Conservation (phyloP, 2,113 vertebrate species). For the Panurus biarmicus region DNA sequence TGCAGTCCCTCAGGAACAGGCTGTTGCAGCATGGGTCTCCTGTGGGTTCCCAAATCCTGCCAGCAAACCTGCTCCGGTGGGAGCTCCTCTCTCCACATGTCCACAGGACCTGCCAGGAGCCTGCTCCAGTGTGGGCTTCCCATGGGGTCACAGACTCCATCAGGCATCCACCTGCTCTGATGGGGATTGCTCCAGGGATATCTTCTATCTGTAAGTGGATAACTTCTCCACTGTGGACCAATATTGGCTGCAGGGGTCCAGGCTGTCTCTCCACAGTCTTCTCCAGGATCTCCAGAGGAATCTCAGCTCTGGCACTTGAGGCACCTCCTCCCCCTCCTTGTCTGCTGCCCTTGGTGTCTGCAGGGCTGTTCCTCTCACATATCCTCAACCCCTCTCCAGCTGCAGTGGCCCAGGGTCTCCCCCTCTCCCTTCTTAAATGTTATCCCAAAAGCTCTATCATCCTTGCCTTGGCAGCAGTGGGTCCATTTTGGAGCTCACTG, state of each 20-base stretch:
- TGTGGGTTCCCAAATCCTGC: not conserved
- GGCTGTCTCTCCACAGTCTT: not conserved
- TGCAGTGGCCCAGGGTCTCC: not conserved
- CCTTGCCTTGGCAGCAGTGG: not conserved
- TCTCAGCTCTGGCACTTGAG: not conserved
- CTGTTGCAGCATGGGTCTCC: not conserved
- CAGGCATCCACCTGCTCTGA: not conserved
- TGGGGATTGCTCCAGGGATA: not conserved
- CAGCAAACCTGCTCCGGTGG: not conserved
- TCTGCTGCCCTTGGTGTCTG: not conserved
- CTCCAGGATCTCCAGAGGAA: not conserved
- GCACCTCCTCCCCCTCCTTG: not conserved
- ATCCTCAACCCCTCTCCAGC: not conserved
- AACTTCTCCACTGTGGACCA: not conserved
- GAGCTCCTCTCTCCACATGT: not conserved
- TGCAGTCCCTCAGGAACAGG: not conserved
- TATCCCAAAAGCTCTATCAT: not conserved
- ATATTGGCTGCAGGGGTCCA: not conserved
- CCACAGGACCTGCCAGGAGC: not conserved
- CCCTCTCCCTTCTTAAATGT: not conserved
- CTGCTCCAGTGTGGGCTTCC: not conserved
- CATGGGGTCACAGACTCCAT: not conserved
- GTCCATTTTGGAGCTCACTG: not conserved
- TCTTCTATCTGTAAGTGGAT: not conserved
- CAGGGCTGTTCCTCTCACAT: not conserved